Percentiles rank a stretch among this genome's conserved stretches.
Conservation (phyloP, 1,140 invertebrate species). For the Hyles vespertilio region DNA sequence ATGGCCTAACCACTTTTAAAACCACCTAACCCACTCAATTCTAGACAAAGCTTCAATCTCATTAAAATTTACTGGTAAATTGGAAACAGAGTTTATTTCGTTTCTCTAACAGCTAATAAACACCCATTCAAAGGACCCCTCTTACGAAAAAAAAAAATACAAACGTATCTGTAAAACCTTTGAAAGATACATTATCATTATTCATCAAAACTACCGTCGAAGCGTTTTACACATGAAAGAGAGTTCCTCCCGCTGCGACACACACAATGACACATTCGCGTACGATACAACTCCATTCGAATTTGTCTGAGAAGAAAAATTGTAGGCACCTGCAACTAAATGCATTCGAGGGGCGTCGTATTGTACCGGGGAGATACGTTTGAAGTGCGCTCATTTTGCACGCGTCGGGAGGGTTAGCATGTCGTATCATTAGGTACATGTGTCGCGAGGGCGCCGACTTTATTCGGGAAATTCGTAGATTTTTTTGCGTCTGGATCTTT, state of each 20-base stretch:
- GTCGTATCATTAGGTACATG: constrained; percentile 50
- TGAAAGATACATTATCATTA: constrained; percentile 27
- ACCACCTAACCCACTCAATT: no score
- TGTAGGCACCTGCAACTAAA: constrained; percentile 62
- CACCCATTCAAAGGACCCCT: no score
- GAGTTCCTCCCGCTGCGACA: constrained; percentile 19
- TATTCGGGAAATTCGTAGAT: constrained; percentile 8
- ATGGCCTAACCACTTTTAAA: no score
- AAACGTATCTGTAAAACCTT: neutral
- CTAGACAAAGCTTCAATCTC: no score
- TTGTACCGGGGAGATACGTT: constrained; percentile 16
- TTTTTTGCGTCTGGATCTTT: constrained; percentile 11
- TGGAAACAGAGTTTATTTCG: no score
- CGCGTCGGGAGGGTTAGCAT: constrained; percentile 43
- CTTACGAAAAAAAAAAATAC: no score
- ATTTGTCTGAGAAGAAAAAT: constrained; percentile 62
- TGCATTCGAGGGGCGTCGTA: constrained; percentile 40
- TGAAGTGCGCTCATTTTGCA: constrained; percentile 55
- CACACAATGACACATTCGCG: constrained; percentile 18
- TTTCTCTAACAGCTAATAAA: no score
- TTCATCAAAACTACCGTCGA: constrained; percentile 36
- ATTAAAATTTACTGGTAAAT: no score
- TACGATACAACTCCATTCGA: constrained; percentile 45
- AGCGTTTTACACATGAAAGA: constrained; percentile 30
- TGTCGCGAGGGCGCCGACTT: constrained; percentile 28